phyloP scores from a whole-genome alignment of 53 echinoderm and acorn worm genomes.

The Zoroaster sp. region DNA sequence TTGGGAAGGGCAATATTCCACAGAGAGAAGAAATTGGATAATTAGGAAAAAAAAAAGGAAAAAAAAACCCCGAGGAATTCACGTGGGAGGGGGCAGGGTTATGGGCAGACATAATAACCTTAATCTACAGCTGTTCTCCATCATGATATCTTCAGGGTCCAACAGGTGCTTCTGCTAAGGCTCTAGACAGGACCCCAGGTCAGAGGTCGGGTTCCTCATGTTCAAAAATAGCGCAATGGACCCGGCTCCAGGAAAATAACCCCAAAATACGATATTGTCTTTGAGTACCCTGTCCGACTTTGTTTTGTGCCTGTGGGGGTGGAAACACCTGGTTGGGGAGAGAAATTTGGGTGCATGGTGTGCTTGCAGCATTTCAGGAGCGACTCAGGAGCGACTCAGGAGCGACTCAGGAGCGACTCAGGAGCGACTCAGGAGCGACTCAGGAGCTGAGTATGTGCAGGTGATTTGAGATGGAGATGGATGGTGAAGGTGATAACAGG shows the following conservation, averaged over 20 bases:
- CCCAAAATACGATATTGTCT: neutral
- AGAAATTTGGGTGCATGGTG: too few relatives aligned
- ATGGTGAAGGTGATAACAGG: too few relatives aligned
- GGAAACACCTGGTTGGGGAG: too few relatives aligned
- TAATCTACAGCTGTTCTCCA: neutral
- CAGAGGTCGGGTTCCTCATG: neutral
- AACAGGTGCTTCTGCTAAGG: conserved; percentile 14
- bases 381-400: too few relatives aligned
- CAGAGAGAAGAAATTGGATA: neutral
- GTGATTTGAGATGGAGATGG: too few relatives aligned
- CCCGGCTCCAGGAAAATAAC: neutral
- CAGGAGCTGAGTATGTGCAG: too few relatives aligned
- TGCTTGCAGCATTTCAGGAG: too few relatives aligned
- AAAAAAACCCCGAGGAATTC: too few relatives aligned
- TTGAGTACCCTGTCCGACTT: too few relatives aligned
- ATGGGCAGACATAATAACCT: neutral
- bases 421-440: too few relatives aligned
- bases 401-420: too few relatives aligned
- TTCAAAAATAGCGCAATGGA: neutral
- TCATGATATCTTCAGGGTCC: neutral
- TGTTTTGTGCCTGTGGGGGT: too few relatives aligned
- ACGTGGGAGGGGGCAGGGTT: neutral
- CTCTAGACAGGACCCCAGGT: conserved; percentile 9
- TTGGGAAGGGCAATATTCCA: neutral
- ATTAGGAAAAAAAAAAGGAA: neutral